Evolutionary conservation across 2,113 vertebrate species (phyloP), one percentile per base, ranked within the genome.

Genomic region (Enhydra lutris): DNA sequence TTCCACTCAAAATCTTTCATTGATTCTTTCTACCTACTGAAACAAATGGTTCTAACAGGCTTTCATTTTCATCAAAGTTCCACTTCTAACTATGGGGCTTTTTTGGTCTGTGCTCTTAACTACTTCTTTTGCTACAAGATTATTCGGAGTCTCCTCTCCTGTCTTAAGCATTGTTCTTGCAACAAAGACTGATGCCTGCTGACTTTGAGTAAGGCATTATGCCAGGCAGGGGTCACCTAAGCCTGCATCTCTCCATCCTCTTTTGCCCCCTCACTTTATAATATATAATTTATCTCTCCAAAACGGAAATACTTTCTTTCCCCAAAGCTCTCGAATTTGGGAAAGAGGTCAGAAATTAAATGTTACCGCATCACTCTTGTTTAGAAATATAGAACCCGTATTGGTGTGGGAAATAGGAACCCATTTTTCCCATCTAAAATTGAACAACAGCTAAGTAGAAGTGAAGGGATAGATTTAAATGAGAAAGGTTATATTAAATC

Each of bases 401-500:
- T 13, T 92, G 79, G 84, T 63, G 87, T 69, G n/a, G 47, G n/a
- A 94, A 96, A 88, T 83, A 74, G 52, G 52, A 97, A 63, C 71
- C 50, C 24, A 18, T 91, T 97, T 90, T 95, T 76, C 26, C 78
- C 59, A 74, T 85, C 65, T 92, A 85, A 96, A 96, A 61, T 81
- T 39, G 63, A 94, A 85, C 76, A 89, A 92, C 36, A 85, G 92
- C 73, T 93, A 95, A 97, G 92, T 21, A 94, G 73, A 88, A 86
- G 61, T 76, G 59, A 94, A 83, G 31, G 74, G 36, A 50, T 55
- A 76, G 67, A 78, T 84, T 95, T 96, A 93, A 98, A 95, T 98
- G 91, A 96, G 96, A 94, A 97, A 89, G 34, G 7, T 78, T 97
- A 15, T 97, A 94, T 98, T 95, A 98, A 96, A 90, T 97, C 95